Percentiles rank a stretch among this genome's conserved stretches.
phyloP scores from a whole-genome alignment of 1,140 invertebrate genomes.

The Drosophila leontia region DNA sequence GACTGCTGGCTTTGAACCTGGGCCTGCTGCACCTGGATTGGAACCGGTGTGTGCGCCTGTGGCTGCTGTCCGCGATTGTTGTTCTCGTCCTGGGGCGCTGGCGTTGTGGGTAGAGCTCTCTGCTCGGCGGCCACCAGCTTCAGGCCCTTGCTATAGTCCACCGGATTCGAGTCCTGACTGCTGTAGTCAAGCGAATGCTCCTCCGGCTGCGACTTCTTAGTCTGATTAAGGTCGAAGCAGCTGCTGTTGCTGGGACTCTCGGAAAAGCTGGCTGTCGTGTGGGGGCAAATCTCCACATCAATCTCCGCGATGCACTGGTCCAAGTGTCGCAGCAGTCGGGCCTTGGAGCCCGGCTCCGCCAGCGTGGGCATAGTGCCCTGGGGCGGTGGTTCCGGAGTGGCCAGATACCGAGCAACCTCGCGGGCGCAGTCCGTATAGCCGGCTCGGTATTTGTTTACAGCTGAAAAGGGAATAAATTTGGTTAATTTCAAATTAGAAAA shows the following conservation, averaged over 20 bases:
- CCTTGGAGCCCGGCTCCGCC: slow-evolving; percentile 89
- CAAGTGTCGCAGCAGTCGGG: slow-evolving; percentile 89
- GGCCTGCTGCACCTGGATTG: slow-evolving; percentile 41
- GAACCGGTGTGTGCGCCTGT: slow-evolving; percentile 24
- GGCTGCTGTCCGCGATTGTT: slow-evolving; percentile 73
- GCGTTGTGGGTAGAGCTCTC: slow-evolving; percentile 41
- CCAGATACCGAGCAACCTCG: slow-evolving; percentile 89
- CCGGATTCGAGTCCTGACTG: slow-evolving; percentile 83
- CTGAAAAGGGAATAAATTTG: slow-evolving; percentile 67
- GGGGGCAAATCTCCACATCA: slow-evolving; percentile 88
- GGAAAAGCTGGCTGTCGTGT: slow-evolving; percentile 59
- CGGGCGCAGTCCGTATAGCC: slow-evolving; percentile 93
- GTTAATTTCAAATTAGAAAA: background rate
- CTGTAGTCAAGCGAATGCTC: slow-evolving; percentile 82
- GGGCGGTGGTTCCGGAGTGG: slow-evolving; percentile 88
- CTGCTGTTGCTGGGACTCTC: slow-evolving; percentile 78
- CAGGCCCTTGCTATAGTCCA: slow-evolving; percentile 81
- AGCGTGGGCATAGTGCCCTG: slow-evolving; percentile 87
- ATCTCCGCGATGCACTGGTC: slow-evolving; percentile 90
- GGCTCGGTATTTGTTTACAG: slow-evolving; percentile 87
- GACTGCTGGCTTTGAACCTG: slow-evolving; percentile 30
- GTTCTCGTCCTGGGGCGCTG: slow-evolving; percentile 72
- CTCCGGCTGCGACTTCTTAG: slow-evolving; percentile 62
- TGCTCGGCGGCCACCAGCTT: slow-evolving; percentile 55
- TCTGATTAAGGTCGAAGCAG: slow-evolving; percentile 63